Evolutionary conservation across 2,113 vertebrate genomes (phyloP).

Genomic region (Solea solea): DNA sequence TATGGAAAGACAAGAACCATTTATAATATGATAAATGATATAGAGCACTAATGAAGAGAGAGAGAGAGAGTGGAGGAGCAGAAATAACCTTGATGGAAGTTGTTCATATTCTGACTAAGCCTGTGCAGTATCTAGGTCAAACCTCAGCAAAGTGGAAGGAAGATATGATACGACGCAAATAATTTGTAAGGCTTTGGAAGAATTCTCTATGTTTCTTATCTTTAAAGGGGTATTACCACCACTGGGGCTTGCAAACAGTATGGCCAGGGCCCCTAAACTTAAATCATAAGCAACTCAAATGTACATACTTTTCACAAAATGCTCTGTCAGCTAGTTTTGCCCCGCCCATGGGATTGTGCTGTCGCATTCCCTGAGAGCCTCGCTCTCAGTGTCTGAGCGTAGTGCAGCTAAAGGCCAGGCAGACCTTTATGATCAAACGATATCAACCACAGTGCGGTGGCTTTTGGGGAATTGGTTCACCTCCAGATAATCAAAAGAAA

Average conservation of each 20-base stretch:
- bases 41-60: slow-evolving; percentile 51
- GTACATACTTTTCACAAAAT: slow-evolving; percentile 22
- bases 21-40: slow-evolving; percentile 30
- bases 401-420: slow-evolving; percentile 52
- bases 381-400: slow-evolving; percentile 45
- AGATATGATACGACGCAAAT: slow-evolving; percentile 55
- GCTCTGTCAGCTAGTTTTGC: slow-evolving; percentile 45
- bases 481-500: slow-evolving; percentile 35
- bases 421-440: slow-evolving; percentile 66
- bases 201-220: slow-evolving; percentile 40
- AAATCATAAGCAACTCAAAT: slow-evolving; percentile 29
- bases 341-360: slow-evolving; percentile 18
- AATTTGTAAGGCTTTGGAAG: slow-evolving; percentile 47
- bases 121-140: slow-evolving; percentile 61
- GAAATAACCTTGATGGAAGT: slow-evolving; percentile 62
- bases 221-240: slow-evolving; percentile 40
- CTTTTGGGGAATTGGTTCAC: slow-evolving; percentile 56
- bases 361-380: slow-evolving; percentile 36
- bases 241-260: slow-evolving; percentile 39
- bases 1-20: slow-evolving; percentile 57
- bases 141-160: slow-evolving; percentile 28
- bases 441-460: slow-evolving; percentile 48
- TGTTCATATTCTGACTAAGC: slow-evolving; percentile 43
- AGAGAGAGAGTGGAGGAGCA: slow-evolving; percentile 1
- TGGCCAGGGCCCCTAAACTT: slow-evolving; percentile 20